Conservation (phyloP, 2,888 invertebrate genomes). For the Dilophus febrilis region DNA sequence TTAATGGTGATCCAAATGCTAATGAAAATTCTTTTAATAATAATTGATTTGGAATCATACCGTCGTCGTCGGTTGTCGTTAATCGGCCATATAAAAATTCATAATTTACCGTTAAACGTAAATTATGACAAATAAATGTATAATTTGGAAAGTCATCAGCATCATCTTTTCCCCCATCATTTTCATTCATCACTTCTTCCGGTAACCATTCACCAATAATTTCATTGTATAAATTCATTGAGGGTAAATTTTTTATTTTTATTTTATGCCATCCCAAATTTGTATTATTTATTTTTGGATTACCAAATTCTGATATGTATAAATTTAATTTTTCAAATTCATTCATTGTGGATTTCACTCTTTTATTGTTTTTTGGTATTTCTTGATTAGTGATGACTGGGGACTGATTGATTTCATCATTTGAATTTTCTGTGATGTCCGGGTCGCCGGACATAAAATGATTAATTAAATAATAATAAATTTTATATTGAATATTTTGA, state of each 20-base stretch:
- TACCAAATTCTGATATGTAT: conserved; percentile 19
- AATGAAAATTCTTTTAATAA: conserved; percentile 18
- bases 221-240: conserved; percentile 10
- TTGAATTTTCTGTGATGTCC: too few relatives aligned
- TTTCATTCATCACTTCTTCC: not conserved
- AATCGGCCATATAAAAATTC: conserved; percentile 19
- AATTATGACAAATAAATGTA: conserved; percentile 24
- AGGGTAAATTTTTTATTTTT: conserved; percentile 11
- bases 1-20: conserved; percentile 20
- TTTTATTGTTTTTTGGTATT: too few relatives aligned
- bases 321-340: conserved; percentile 5
- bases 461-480: conserved; percentile 12
- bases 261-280: conserved; percentile 21
- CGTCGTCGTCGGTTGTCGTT: conserved; percentile 3
- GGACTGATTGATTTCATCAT: too few relatives aligned
- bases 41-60: conserved; percentile 17
- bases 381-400: too few relatives aligned
- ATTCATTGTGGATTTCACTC: not conserved
- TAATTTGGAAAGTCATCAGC: conserved; percentile 10
- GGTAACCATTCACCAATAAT: conserved; percentile 16
- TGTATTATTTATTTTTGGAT: conserved; percentile 17
- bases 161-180: not conserved
- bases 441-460: conserved; percentile 7
- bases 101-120: conserved; percentile 20
- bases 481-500: conserved; percentile 16